Evolutionary conservation across 2,888 invertebrate genomes (phyloP).

Genomic region (Synanthedon andrenaeformis): DNA sequence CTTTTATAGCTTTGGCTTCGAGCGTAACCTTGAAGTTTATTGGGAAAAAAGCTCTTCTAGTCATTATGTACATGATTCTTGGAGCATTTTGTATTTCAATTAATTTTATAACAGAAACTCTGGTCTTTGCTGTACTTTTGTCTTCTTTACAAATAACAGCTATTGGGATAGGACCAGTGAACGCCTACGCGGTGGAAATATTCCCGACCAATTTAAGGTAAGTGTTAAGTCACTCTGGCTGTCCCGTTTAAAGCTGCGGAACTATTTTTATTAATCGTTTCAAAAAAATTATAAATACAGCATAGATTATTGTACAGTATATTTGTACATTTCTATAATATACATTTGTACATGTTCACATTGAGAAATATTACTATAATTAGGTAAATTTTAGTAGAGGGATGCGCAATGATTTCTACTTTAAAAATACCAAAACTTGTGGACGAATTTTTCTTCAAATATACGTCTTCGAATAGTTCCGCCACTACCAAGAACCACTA

Average conservation of each 20-base stretch:
- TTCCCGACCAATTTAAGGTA: conserved; percentile 61
- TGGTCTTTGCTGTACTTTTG: conserved; percentile 44
- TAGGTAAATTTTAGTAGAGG: no score
- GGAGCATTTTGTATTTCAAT: conserved; percentile 40
- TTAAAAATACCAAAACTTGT: no score
- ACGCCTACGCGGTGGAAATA: conserved; percentile 53
- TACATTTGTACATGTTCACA: no score
- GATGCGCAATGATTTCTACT: no score
- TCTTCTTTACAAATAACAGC: conserved; percentile 44
- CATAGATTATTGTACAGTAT: no score
- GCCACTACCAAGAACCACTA: no score
- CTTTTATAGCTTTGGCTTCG: conserved; percentile 32
- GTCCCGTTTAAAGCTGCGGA: no score
- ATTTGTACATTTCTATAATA: no score
- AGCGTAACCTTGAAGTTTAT: conserved; percentile 44
- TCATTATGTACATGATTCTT: conserved; percentile 31
- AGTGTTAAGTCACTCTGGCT: conserved; percentile 1
- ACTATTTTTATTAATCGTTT: background rate
- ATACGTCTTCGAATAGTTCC: no score
- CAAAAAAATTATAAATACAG: background rate
- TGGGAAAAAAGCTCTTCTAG: conserved; percentile 48
- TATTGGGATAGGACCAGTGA: conserved; percentile 50
- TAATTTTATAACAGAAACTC: conserved; percentile 44
- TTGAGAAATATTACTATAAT: no score
- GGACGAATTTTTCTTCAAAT: no score